Conservation (phyloP, 2,113 vertebrate species). For the Oreochromis niloticus region DNA sequence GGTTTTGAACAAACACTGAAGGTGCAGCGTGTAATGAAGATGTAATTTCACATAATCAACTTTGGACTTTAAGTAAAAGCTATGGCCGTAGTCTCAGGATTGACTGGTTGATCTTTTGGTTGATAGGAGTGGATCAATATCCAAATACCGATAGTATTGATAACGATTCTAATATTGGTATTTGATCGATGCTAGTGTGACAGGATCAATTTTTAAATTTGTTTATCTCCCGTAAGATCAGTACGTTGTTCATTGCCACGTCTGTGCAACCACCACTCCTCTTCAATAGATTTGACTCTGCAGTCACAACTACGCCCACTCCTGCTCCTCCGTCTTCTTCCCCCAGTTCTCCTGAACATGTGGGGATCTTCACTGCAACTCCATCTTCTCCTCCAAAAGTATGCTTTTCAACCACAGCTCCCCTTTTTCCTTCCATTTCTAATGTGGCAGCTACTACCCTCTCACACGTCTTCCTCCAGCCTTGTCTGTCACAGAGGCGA, state of each 20-base stretch:
- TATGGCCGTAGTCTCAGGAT: accelerated
- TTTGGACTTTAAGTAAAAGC: background rate
- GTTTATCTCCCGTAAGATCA: background rate
- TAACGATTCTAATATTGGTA: background rate
- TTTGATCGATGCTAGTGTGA: background rate
- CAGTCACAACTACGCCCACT: background rate
- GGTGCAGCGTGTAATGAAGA: background rate
- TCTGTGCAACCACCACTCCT: background rate
- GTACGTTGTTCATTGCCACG: background rate
- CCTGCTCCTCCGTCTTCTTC: background rate
- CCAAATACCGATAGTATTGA: background rate
- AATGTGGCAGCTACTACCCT: background rate
- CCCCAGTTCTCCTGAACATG: background rate
- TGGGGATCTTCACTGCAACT: background rate
- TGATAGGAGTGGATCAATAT: background rate
- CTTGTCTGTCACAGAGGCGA: background rate
- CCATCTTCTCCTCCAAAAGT: background rate
- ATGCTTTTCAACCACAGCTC: background rate
- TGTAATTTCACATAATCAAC: background rate
- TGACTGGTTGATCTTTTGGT: background rate
- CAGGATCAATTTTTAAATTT: background rate
- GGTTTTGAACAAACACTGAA: background rate
- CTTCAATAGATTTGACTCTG: background rate
- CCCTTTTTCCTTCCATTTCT: background rate
- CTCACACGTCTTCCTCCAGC: background rate